phyloP scores from a whole-genome alignment of 2,888 invertebrate species.

The Herminia tarsipennalis region DNA sequence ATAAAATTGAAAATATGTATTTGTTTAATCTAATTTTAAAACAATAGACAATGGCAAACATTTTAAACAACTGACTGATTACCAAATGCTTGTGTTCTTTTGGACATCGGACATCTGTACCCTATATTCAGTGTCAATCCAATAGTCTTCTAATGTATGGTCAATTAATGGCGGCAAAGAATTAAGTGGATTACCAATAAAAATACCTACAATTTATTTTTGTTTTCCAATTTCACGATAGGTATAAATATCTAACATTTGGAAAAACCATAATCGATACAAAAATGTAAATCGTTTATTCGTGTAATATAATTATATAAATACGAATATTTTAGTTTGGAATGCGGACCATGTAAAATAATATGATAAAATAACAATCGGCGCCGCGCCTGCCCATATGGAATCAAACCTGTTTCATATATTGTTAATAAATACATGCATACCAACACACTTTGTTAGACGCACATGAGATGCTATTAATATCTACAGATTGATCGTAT shows the following conservation, averaged over 20 bases:
- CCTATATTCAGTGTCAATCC: not conserved
- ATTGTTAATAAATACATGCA: conserved; percentile 52
- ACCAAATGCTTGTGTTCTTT: too few species aligned
- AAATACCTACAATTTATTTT: conserved; percentile 6
- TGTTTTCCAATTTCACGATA: conserved; percentile 29
- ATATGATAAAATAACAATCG: conserved; percentile 74
- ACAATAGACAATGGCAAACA: too few species aligned
- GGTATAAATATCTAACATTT: conserved; percentile 25
- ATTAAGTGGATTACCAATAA: not conserved
- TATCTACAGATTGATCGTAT: too few species aligned
- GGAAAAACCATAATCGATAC: conserved; percentile 41
- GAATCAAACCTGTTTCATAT: conserved; percentile 68
- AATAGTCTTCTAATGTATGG: not conserved
- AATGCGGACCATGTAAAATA: conserved; percentile 71
- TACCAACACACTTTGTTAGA: conserved; percentile 32
- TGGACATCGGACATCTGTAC: too few species aligned
- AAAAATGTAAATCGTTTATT: conserved; percentile 37
- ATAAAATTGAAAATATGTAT: too few species aligned
- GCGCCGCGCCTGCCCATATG: conserved; percentile 65
- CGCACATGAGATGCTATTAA: conserved; percentile 35
- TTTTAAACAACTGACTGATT: too few species aligned
- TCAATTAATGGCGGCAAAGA: not conserved
- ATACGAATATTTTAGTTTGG: conserved; percentile 52
- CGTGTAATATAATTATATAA: conserved; percentile 21
- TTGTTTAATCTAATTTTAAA: too few species aligned